phyloP scores from a whole-genome alignment of 2,113 vertebrate species.

The Sceloporus undulatus region DNA sequence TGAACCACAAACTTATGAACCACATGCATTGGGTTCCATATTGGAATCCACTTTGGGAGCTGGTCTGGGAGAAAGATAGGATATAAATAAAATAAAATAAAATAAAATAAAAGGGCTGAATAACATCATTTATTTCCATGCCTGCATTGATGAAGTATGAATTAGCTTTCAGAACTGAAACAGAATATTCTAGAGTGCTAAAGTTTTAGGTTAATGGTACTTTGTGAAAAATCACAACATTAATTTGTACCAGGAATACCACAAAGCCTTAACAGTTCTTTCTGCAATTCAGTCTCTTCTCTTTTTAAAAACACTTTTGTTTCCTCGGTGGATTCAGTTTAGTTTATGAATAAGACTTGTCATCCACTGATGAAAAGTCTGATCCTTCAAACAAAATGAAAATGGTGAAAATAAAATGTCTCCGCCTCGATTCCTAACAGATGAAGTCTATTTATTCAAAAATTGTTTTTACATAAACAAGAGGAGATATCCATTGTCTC shows the following conservation, averaged over 20 bases:
- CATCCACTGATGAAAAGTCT: conserved; percentile 32
- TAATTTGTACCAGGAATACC: conserved; percentile 5
- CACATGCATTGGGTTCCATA: background rate
- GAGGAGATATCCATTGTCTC: conserved; percentile 21
- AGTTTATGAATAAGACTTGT: conserved; percentile 36
- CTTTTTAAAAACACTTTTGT: conserved; percentile 25
- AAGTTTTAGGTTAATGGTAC: conserved; percentile 24
- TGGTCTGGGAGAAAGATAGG: too few species aligned
- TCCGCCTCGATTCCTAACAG: conserved; percentile 4
- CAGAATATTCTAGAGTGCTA: background rate
- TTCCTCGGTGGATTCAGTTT: conserved; percentile 18
- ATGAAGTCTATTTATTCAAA: conserved; percentile 39
- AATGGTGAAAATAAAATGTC: background rate
- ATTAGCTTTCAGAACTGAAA: background rate
- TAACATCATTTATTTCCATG: background rate
- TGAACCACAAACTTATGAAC: background rate
- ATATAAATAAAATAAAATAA: too few species aligned
- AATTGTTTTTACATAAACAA: conserved; percentile 19
- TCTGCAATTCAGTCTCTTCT: conserved; percentile 18
- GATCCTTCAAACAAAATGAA: conserved; percentile 25
- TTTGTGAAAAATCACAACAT: conserved; percentile 25
- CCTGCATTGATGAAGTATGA: background rate
- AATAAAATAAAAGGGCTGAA: background rate
- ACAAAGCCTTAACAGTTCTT: conserved; percentile 10
- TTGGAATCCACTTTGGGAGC: too few species aligned